Conservation (phyloP, 2,113 vertebrate genomes). For the Tragulus kanchil region DNA sequence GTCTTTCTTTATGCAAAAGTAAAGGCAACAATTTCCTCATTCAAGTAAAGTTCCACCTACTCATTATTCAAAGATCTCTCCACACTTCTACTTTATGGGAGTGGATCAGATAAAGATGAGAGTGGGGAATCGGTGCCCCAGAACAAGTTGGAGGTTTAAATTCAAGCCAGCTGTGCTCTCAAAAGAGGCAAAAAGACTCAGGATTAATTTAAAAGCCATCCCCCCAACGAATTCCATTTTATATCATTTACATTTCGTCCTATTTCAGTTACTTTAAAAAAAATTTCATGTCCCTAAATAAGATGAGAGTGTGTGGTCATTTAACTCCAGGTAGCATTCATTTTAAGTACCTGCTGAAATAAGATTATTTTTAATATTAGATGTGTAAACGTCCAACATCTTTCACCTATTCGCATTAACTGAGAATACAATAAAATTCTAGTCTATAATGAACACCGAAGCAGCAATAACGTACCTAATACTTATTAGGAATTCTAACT, state of each 20-base stretch:
- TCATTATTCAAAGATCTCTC: slow-evolving; percentile 45
- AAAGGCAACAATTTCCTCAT: slow-evolving; percentile 48
- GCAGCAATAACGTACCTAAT: neutral
- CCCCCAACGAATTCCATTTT: slow-evolving; percentile 57
- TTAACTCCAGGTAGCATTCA: slow-evolving; percentile 77
- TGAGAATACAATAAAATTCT: slow-evolving; percentile 30
- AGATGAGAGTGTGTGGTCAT: slow-evolving; percentile 77
- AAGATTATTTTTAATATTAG: slow-evolving; percentile 76
- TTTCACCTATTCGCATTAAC: slow-evolving; percentile 44
- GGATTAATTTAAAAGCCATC: slow-evolving; percentile 68
- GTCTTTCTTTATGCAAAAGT: slow-evolving; percentile 13
- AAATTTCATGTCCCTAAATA: slow-evolving; percentile 71
- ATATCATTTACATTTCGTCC: slow-evolving; percentile 70
- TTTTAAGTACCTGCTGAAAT: slow-evolving; percentile 81
- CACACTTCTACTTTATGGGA: neutral
- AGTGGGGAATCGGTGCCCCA: slow-evolving; percentile 3
- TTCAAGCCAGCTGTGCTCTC: slow-evolving; percentile 70
- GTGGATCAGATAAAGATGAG: neutral
- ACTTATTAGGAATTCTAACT: neutral
- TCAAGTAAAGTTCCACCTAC: slow-evolving; percentile 43
- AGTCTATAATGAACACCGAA: neutral
- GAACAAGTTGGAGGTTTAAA: slow-evolving; percentile 53
- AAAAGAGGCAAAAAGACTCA: slow-evolving; percentile 41
- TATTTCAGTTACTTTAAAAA: slow-evolving; percentile 64
- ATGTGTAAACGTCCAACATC: slow-evolving; percentile 58